Percentiles rank a stretch among this genome's conserved stretches.
phyloP scores from a whole-genome alignment of 2,888 invertebrate genomes.

The Marasmarcha lunaedactyla region DNA sequence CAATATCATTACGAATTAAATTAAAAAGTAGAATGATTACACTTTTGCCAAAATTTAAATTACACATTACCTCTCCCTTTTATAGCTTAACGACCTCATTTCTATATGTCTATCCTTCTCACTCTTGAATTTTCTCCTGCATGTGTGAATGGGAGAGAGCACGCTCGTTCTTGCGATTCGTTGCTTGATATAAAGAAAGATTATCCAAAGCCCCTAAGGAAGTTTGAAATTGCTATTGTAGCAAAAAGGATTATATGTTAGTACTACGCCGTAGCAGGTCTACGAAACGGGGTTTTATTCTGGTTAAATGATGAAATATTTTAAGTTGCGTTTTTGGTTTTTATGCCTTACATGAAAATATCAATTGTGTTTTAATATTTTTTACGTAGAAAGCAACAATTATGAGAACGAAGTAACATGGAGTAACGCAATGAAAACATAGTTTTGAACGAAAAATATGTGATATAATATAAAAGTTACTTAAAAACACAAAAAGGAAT shows the following conservation, averaged over 20 bases:
- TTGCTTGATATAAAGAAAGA: conserved; percentile 70
- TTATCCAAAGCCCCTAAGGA: conserved; percentile 72
- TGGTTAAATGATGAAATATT: conserved; percentile 11
- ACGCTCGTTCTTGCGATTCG: conserved; percentile 40
- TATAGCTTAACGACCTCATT: conserved; percentile 59
- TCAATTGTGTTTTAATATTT: too few species aligned
- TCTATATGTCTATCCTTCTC: conserved; percentile 31
- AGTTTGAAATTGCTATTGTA: conserved; percentile 73
- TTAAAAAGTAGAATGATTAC: conserved; percentile 68
- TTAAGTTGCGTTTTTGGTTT: neutral
- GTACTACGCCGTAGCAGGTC: conserved; percentile 63
- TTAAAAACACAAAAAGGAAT: too few species aligned
- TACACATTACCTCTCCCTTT: conserved; percentile 66
- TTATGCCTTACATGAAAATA: neutral
- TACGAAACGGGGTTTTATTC: conserved; percentile 41
- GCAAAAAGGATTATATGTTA: conserved; percentile 72
- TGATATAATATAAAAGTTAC: too few species aligned
- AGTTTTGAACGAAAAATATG: too few species aligned
- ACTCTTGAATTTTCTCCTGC: conserved; percentile 2
- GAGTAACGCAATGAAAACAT: too few species aligned
- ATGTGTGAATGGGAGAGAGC: conserved; percentile 27
- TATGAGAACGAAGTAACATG: too few species aligned
- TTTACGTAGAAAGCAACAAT: too few species aligned
- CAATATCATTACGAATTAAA: conserved; percentile 61
- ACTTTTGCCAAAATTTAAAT: conserved; percentile 67